Percentiles rank a stretch among this genome's conserved stretches.
Conservation (phyloP, 2,113 vertebrate species). For the Colossoma macropomum region DNA sequence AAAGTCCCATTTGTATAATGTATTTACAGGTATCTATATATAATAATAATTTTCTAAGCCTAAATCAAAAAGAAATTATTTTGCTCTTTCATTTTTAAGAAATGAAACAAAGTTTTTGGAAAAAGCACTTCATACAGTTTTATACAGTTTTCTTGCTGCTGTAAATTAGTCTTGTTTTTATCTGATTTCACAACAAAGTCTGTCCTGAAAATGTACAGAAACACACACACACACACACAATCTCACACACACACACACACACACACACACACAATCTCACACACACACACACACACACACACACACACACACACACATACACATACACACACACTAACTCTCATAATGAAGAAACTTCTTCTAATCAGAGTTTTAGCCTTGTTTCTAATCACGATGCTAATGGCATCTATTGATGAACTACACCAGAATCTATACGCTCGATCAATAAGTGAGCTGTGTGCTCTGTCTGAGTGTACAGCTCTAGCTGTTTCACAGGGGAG, state of each 20-base stretch:
- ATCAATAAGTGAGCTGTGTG: background rate
- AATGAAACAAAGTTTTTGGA: no score
- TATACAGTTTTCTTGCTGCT: no score
- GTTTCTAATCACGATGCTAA: slow-evolving; percentile 8
- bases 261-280: slow-evolving; percentile 30
- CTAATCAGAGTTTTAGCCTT: background rate
- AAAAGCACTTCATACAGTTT: no score
- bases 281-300: slow-evolving; percentile 37
- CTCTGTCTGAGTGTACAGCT: background rate
- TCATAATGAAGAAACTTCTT: slow-evolving; percentile 2
- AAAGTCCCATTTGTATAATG: no score
- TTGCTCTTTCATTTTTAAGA: no score
- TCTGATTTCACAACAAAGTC: no score
- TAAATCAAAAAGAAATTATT: no score
- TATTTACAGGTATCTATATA: no score
- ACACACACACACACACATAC: slow-evolving; percentile 16
- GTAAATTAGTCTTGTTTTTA: no score
- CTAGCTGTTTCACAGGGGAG: background rate
- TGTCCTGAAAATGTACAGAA: no score
- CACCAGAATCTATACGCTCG: background rate
- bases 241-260: slow-evolving; percentile 24
- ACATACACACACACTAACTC: background rate
- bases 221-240: background rate
- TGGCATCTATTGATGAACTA: slow-evolving; percentile 8
- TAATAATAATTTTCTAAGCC: no score